Evolutionary conservation across 2,797 vertebrate genomes (phyloP).

Genomic region (Gorsachius magnificus): DNA sequence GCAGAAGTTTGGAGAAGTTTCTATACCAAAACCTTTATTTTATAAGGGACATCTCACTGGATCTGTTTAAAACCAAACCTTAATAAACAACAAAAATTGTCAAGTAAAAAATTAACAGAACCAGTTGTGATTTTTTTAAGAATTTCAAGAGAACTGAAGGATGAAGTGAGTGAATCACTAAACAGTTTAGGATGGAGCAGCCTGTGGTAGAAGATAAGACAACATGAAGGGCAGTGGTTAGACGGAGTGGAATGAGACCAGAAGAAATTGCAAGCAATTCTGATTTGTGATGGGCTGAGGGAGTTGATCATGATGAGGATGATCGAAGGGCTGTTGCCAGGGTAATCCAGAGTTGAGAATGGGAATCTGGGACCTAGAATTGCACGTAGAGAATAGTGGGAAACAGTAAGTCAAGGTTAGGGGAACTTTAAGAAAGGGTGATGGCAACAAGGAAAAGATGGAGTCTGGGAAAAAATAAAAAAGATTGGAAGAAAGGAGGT

Average conservation of each 20-base stretch:
- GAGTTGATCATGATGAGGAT: neutral
- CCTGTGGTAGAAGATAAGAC: neutral
- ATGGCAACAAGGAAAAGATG: neutral
- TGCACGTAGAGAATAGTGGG: neutral
- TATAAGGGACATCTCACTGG: neutral
- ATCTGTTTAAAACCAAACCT: neutral
- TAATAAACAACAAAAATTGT: neutral
- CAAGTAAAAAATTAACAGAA: neutral
- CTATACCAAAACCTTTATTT: neutral
- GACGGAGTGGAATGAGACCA: neutral
- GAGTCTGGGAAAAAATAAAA: neutral
- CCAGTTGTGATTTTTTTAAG: neutral
- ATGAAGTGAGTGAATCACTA: neutral
- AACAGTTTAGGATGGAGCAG: neutral
- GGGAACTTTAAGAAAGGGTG: neutral
- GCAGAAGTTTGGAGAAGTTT: neutral
- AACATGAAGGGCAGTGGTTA: neutral
- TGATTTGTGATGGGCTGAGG: neutral
- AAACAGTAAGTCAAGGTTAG: constrained; percentile 33
- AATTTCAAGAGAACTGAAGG: neutral
- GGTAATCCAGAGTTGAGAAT: constrained; percentile 21
- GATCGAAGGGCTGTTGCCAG: constrained; percentile 30
- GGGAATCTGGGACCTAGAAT: neutral
- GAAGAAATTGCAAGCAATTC: neutral
- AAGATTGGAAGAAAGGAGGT: neutral